Conservation (phyloP, 2,797 vertebrate species). For the Limnodromus scolopaceus region DNA sequence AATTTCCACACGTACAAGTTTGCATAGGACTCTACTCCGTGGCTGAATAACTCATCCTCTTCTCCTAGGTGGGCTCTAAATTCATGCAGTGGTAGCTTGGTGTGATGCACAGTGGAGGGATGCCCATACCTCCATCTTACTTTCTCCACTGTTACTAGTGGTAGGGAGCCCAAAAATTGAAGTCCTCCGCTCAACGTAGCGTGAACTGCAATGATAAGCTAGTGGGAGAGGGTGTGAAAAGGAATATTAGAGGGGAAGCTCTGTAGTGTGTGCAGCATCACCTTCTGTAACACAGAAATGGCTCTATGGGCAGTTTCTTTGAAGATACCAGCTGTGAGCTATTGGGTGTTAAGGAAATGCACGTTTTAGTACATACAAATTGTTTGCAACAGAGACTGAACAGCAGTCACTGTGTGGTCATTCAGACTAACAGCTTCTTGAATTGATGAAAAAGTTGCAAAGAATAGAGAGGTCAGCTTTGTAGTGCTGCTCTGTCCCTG, state of each 20-base stretch:
- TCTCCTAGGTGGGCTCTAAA: not conserved
- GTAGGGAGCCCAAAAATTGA: not conserved
- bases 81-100: rapidly evolving
- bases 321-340: not conserved
- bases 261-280: not conserved
- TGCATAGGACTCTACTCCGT: not conserved
- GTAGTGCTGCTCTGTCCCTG: not conserved
- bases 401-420: not conserved
- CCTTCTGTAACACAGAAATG: not conserved
- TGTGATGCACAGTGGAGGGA: not conserved
- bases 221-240: not conserved
- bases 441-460: not conserved
- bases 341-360: not conserved
- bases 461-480: not conserved
- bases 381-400: not conserved
- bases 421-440: not conserved
- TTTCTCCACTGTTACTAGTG: not conserved
- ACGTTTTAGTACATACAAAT: not conserved
- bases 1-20: not conserved
- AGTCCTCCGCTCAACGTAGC: not conserved
- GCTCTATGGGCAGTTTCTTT: not conserved
- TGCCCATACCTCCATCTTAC: not conserved
- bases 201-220: not conserved
- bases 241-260: not conserved
- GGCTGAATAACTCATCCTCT: not conserved